Evolutionary conservation across 2,888 invertebrate species (phyloP), one percentile per base, ranked within the genome.

Genomic region (Aspidiotus destructor): DNA sequence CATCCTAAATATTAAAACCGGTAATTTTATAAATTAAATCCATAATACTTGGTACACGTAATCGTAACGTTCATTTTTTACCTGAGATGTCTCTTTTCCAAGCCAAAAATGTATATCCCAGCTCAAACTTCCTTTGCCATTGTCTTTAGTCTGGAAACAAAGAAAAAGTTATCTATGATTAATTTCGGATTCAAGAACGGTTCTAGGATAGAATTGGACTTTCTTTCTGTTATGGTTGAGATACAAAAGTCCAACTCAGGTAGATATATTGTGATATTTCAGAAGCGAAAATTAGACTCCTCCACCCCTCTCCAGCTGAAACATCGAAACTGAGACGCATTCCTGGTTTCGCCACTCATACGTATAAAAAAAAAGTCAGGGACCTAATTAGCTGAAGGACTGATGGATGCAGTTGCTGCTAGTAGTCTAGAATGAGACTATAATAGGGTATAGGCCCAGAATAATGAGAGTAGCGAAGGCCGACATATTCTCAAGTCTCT

Each of bases 51-150:
- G 2, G 10, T 41, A 13, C 5, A 41, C 48, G 62, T 28, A 28
- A 28, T 28, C 28, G 28, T 28, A 28, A 28, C 28, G 28, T 72
- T 75, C 28, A 28, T 3, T 28, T 28, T 28, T 28, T 75, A 83
- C 84, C 78, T 86, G 86, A 0, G 86, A 83, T 0, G 89, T 88
- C 74, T 89, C 83, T 55, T 83, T 83, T 48, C 92, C 93, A 55
- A 93, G 81, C 92, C 93, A 93, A 79, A 88, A 93, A 78, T 92
- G 89, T 62, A 92, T 85, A 76, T 93, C 88, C 87, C 90, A 92
- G 40, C 82, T 80, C 11, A 86, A 72, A n/a, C 81, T 80, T 73
- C 84, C 84, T 28, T 28, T 28, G 61, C 72, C 73, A 67, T 73
- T 80, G 64, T 85, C 79, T 75, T 84, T 85, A 1, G 89, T 89